Evolutionary conservation across 2,113 vertebrate genomes (phyloP).

Genomic region (Phodopus roborovskii): DNA sequence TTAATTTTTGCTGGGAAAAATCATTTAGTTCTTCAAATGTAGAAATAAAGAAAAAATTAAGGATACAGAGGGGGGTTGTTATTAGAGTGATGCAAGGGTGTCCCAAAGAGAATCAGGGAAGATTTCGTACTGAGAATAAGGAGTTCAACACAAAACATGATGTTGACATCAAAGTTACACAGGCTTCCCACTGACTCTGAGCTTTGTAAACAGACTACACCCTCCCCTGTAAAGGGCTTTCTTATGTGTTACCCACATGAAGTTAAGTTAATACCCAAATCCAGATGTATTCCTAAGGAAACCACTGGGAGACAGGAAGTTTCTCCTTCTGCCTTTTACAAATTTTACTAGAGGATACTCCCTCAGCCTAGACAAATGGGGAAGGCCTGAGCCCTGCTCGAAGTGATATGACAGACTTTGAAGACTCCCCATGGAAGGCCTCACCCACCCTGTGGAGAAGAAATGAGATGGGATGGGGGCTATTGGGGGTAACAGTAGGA

Average conservation of each 20-base stretch:
- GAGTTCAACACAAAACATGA: not conserved
- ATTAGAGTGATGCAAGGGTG: not conserved
- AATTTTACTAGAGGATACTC: not conserved
- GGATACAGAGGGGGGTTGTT: not conserved
- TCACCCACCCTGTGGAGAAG: too few relatives aligned
- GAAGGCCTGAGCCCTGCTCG: too few relatives aligned
- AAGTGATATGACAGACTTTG: too few relatives aligned
- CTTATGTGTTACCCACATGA: fast-evolving
- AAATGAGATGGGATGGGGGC: too few relatives aligned
- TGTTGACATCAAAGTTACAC: not conserved
- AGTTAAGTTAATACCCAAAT: not conserved
- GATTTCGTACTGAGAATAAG: not conserved
- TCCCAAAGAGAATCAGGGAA: not conserved
- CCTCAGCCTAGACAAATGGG: too few relatives aligned
- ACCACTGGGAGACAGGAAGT: too few relatives aligned
- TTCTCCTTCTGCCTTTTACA: not conserved
- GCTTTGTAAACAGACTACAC: not conserved
- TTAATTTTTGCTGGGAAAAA: not conserved
- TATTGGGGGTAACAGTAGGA: too few relatives aligned
- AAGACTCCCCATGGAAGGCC: too few relatives aligned
- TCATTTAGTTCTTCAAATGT: not conserved
- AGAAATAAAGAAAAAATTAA: not conserved
- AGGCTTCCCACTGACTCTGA: not conserved
- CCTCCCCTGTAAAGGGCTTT: fast-evolving
- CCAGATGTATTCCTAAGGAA: not conserved